Conservation (phyloP, 2,797 vertebrate genomes). For the Cephalopachus bancanus region DNA sequence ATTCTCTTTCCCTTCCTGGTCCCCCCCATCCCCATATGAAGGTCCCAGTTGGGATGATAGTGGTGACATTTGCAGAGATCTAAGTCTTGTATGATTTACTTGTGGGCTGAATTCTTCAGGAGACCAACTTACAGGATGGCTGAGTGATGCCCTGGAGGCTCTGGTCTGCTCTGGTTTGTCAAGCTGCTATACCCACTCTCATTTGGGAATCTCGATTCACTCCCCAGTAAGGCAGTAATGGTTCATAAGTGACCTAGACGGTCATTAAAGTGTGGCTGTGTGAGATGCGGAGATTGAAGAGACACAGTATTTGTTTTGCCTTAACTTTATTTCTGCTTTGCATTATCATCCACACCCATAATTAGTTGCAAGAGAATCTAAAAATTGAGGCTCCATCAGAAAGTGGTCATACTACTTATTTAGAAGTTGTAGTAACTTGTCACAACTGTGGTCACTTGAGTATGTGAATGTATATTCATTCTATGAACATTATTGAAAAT, state of each 20-base stretch:
- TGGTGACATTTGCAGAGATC: constrained; percentile 42
- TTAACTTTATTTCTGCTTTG: constrained; percentile 72
- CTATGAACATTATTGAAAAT: constrained; percentile 54
- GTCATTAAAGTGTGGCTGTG: constrained; percentile 40
- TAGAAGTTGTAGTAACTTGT: constrained; percentile 64
- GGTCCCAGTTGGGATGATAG: not conserved
- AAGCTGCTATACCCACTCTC: constrained; percentile 33
- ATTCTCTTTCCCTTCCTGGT: not conserved
- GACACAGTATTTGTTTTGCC: constrained; percentile 58
- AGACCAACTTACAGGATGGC: constrained; percentile 39
- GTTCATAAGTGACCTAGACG: constrained; percentile 51
- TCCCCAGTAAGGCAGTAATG: constrained; percentile 33
- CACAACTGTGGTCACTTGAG: constrained; percentile 51
- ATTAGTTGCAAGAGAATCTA: constrained; percentile 70
- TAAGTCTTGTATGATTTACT: constrained; percentile 63
- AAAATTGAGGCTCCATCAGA: constrained; percentile 59
- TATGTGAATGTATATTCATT: constrained; percentile 30
- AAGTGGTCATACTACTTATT: constrained; percentile 59
- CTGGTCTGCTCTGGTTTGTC: not conserved
- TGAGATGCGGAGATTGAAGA: constrained; percentile 48
- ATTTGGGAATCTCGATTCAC: not conserved
- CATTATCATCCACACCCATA: constrained; percentile 69
- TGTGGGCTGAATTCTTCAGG: constrained; percentile 56
- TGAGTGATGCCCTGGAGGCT: constrained; percentile 49
- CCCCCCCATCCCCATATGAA: not conserved